phyloP scores from a whole-genome alignment of 2,888 invertebrate species.

The Lagria hirta region DNA sequence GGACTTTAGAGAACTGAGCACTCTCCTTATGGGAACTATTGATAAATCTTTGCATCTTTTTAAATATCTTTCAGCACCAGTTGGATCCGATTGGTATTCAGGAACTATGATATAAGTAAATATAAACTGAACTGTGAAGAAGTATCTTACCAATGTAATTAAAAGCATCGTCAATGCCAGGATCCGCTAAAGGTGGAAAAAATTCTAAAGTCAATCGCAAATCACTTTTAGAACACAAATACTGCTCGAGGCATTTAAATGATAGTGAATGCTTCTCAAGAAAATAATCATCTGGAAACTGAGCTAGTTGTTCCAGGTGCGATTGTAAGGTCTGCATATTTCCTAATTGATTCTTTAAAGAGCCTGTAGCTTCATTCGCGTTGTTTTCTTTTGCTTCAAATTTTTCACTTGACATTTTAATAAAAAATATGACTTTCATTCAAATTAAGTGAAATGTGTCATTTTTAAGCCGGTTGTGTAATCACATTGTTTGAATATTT shows the following conservation, averaged over 20 bases:
- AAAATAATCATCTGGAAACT: constrained; percentile 14
- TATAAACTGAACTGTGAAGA: not conserved
- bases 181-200: constrained; percentile 51
- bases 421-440: too few relatives aligned
- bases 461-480: too few relatives aligned
- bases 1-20: constrained; percentile 42
- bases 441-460: too few relatives aligned
- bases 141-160: constrained; percentile 37
- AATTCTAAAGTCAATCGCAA: constrained; percentile 55
- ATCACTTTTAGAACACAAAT: constrained; percentile 53
- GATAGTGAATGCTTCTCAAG: constrained; percentile 47
- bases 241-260: constrained; percentile 50
- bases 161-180: constrained; percentile 50
- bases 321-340: too few relatives aligned
- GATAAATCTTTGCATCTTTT: constrained; percentile 48
- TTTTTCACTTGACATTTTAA: too few relatives aligned
- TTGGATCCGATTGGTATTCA: constrained; percentile 38
- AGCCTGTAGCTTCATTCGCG: too few relatives aligned
- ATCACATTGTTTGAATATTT: too few relatives aligned
- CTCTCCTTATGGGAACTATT: constrained; percentile 48
- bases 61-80: constrained; percentile 48
- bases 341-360: too few relatives aligned
- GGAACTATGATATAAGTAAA: constrained; percentile 34
- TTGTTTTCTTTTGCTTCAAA: too few relatives aligned
- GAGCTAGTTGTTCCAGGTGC: too few relatives aligned